Evolutionary conservation across 2,888 invertebrate species (phyloP).

Genomic region (Metacarcinus magister): DNA sequence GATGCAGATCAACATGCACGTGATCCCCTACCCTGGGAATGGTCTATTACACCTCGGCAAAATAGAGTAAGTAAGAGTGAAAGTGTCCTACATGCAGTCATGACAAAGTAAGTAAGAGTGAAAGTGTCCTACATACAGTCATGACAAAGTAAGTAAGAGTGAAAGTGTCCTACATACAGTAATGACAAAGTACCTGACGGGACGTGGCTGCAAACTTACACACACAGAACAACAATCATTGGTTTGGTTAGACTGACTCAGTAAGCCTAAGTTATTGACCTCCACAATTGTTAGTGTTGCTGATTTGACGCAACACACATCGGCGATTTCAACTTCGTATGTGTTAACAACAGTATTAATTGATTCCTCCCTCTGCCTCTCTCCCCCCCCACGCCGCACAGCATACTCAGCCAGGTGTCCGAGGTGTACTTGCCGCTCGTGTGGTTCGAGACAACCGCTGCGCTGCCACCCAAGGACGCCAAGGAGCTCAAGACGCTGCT

Average conservation of each 20-base stretch:
- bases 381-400: not conserved
- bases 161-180: not conserved
- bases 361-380: not conserved
- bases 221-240: too few species aligned
- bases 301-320: too few species aligned
- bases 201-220: too few species aligned
- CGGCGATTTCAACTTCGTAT: too few species aligned
- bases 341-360: not conserved
- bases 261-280: too few species aligned
- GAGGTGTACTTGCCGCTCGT: conserved; percentile 81
- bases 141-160: not conserved
- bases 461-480: conserved; percentile 69
- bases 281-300: too few species aligned
- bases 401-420: conserved; percentile 62
- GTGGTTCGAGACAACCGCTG: conserved; percentile 81
- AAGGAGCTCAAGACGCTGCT: conserved; percentile 68
- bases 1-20: conserved; percentile 91
- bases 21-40: conserved; percentile 89
- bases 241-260: too few species aligned
- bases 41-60: conserved; percentile 79
- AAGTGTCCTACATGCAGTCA: too few species aligned
- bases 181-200: not conserved
- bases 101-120: not conserved
- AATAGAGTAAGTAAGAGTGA: not conserved
- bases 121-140: not conserved